A percentile compares a stretch with the other conserved stretches of the same genome.
phyloP scores from a whole-genome alignment of 2,797 vertebrate genomes.

The Melopsittacus undulatus region DNA sequence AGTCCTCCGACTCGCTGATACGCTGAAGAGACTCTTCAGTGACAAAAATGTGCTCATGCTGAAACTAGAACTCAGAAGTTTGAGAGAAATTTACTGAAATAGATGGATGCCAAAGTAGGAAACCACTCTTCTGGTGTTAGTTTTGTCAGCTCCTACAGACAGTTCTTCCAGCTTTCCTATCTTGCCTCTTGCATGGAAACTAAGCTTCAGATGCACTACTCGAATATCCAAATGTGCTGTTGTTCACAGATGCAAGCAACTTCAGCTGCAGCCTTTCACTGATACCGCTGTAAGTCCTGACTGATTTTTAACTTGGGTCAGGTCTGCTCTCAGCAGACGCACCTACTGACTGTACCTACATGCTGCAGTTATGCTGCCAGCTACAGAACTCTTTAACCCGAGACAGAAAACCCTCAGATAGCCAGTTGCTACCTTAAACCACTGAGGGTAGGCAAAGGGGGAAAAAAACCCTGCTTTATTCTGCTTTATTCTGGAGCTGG shows the following conservation, averaged over 20 bases:
- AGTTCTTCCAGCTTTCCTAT: background rate
- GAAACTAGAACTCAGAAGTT: background rate
- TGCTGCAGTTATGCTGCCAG: accelerated
- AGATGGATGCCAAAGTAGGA: accelerated
- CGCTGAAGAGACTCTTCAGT: background rate
- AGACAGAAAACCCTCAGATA: background rate
- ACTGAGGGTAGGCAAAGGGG: accelerated
- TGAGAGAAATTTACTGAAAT: background rate
- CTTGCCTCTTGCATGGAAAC: background rate
- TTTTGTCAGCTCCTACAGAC: background rate
- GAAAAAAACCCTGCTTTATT: too few species aligned
- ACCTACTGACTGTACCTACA: background rate
- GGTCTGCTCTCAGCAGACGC: background rate
- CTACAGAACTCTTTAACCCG: background rate
- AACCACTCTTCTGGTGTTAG: background rate
- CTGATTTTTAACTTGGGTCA: background rate
- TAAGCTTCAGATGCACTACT: background rate
- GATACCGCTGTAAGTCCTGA: background rate
- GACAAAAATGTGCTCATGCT: background rate
- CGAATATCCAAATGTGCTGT: background rate
- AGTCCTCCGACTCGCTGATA: background rate
- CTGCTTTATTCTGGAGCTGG: accelerated
- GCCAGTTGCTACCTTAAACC: background rate
- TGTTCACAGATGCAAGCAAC: background rate
- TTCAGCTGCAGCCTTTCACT: background rate